Base-by-base conservation (phyloP, 1,140 invertebrate species). In the Pseudomyrmex cubaensis region DNA sequence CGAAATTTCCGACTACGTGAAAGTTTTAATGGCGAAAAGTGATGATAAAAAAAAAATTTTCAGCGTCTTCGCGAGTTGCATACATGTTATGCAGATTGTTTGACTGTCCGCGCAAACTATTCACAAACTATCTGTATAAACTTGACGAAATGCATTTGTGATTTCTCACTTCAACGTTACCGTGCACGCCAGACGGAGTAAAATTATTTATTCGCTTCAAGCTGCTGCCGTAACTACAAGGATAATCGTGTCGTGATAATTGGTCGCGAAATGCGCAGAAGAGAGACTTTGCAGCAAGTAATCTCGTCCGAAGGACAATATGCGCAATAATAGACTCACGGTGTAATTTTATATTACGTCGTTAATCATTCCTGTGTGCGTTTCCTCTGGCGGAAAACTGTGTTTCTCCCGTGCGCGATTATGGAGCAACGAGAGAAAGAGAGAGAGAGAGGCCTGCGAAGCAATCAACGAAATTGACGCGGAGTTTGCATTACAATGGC, bases 281-380 rank as follows among this genome's bases (percentile, higher is more conserved):
- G 54, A 70, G 12, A 48, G 7, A 46, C 35, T 10, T 48, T 3
- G 15, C 7, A 48, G 44, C 48, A 54, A 80, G 35, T 59, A 70
- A 70, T 80, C 66, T 22, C 54, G 76, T 48, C 13, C 54, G 66
- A 80, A 72, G 66, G 54, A 80, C 66, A 56, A 59, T 25, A 12
- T 17, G 54, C 35, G 50, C 52, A 75, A 76, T 25, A 63, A 50
- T 50, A 35, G 46, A 76, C 12, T 52, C 44, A 50, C 48, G 59
- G 9, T 25, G 46, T 80, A 72, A 80, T 72, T 70, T 59, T 61
- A 4, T 7, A 61, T 62, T 48, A 22, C 50, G 13, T 56, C 25
- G 17, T 46, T 78, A 48, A 70, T 59, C n/a, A 22, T 46, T 46
- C 52, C 12, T 8, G 52, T 8, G 54, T 12, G 54, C n/a, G 44